These are phyloP conservation scores for Nebria ingens DNA, from an alignment of 1,140 invertebrate species.

Conservation along the genomic window DNA sequence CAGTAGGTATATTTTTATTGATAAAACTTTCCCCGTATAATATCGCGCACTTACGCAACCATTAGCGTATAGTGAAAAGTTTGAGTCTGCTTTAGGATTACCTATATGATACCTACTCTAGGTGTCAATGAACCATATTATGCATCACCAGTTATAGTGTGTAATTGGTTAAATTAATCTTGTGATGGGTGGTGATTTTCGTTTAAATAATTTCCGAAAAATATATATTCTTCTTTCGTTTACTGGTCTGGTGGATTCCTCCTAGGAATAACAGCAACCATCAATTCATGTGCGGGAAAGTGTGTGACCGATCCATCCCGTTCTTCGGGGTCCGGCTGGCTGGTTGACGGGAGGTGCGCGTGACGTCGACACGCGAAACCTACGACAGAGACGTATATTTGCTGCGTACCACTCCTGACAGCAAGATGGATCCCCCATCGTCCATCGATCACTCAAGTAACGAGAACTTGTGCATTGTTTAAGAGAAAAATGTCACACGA, in stretches of 20 bases:
- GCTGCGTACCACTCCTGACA: neutral
- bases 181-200: neutral
- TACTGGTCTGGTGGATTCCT: neutral
- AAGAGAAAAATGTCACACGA: neutral
- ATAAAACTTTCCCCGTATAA: too few species aligned
- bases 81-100: too few species aligned
- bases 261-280: neutral
- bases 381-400: conserved; percentile 5
- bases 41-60: too few species aligned
- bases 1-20: too few species aligned
- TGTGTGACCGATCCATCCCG: neutral
- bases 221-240: neutral
- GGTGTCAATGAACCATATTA: too few species aligned
- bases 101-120: too few species aligned
- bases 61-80: too few species aligned
- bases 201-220: neutral
- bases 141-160: too few species aligned
- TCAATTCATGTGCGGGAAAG: neutral
- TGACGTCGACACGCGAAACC: neutral
- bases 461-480: conserved; percentile 5
- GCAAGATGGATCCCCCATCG: conserved; percentile 5
- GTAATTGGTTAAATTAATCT: too few species aligned
- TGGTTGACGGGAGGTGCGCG: neutral
- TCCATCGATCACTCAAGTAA: conserved; percentile 4
- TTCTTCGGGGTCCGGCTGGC: neutral